Conservation (phyloP, 2,888 invertebrate species). For the Drosophila anomelani region DNA sequence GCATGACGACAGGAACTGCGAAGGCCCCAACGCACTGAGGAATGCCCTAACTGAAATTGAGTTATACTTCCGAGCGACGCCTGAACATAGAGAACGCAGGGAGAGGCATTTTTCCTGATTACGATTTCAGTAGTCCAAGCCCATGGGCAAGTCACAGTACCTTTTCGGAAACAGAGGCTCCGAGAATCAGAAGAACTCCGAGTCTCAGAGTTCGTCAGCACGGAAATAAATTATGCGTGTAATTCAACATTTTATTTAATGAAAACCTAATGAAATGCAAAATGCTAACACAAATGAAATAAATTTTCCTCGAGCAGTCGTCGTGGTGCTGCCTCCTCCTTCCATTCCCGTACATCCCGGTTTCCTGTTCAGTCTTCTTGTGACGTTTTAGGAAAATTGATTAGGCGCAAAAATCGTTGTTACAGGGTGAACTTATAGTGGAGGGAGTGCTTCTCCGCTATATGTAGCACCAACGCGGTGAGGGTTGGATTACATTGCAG, state of each 20-base stretch:
- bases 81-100: neutral
- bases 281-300: conserved; percentile 81
- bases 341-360: neutral
- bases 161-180: conserved; percentile 12
- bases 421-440: conserved; percentile 39
- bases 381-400: conserved; percentile 77
- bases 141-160: conserved; percentile 34
- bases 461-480: neutral
- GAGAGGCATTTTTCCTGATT: conserved; percentile 1
- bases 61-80: conserved; percentile 1
- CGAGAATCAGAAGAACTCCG: neutral
- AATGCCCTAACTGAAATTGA: conserved; percentile 20
- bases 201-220: conserved; percentile 52
- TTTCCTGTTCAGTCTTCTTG: conserved; percentile 45
- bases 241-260: conserved; percentile 83
- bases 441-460: conserved; percentile 40
- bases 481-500: conserved; percentile 29
- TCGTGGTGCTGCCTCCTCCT: conserved; percentile 19
- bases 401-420: conserved; percentile 77
- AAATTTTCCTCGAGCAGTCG: conserved; percentile 67
- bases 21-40: conserved; percentile 8
- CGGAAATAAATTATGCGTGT: conserved; percentile 83
- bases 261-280: conserved; percentile 83
- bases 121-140: conserved; percentile 1
- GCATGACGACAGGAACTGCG: conserved; percentile 8